These are phyloP conservation scores for Ruditapes philippinarum DNA, from an alignment of 1,140 invertebrate genomes.

Conservation along the genomic window DNA sequence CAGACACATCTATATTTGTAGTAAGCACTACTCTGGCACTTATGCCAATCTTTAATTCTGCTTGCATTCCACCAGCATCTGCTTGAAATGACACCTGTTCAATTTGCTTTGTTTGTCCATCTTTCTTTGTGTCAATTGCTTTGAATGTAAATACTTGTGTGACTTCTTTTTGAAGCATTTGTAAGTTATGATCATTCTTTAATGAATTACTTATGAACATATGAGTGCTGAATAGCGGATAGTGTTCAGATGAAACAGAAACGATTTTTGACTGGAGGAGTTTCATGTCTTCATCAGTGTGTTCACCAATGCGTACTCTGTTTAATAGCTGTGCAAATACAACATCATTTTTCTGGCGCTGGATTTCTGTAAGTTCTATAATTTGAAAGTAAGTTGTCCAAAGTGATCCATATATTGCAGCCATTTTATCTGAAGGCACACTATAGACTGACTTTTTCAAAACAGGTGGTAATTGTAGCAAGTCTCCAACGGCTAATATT, in stretches of 20 bases:
- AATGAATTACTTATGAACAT: constrained; percentile 18
- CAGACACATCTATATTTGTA: constrained; percentile 12
- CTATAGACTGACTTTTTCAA: constrained; percentile 25
- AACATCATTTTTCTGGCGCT: constrained; percentile 51
- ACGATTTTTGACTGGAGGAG: constrained; percentile 31
- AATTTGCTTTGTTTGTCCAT: constrained; percentile 34
- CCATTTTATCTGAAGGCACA: constrained; percentile 29
- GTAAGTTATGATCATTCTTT: constrained; percentile 13
- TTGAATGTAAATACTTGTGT: constrained; percentile 20
- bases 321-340: constrained; percentile 36
- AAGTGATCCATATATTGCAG: constrained; percentile 24
- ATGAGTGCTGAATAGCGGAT: constrained; percentile 18
- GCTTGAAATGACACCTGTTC: not conserved
- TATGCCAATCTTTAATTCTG: not conserved
- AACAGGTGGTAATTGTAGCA: constrained; percentile 36
- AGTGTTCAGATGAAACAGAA: not conserved
- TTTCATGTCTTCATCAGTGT: constrained; percentile 38
- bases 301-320: constrained; percentile 6
- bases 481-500: constrained; percentile 13
- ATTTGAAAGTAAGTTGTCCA: constrained; percentile 35
- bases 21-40: constrained; percentile 12
- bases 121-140: constrained; percentile 7
- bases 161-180: constrained; percentile 12
- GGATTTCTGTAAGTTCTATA: constrained; percentile 41
- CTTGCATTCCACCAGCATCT: not conserved